phyloP scores from a whole-genome alignment of 2,888 invertebrate species.

The Agonopterix alstromeriana region DNA sequence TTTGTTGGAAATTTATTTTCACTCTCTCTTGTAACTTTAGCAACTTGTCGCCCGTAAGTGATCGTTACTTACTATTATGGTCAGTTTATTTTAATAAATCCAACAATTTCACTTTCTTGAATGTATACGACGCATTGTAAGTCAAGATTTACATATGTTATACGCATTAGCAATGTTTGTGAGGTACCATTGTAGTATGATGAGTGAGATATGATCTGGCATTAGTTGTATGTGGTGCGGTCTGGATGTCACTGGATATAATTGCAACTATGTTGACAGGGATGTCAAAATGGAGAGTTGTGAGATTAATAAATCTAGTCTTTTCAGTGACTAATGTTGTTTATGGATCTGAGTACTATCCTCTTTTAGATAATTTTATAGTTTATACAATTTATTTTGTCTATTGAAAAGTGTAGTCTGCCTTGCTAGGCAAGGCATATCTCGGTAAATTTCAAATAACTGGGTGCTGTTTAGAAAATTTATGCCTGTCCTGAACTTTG shows the following conservation, averaged over 20 bases:
- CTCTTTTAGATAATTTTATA: no score
- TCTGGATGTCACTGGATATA: conserved; percentile 2
- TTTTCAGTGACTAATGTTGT: neutral
- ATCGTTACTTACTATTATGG: conserved; percentile 24
- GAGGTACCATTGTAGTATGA: conserved; percentile 26
- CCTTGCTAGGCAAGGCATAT: no score
- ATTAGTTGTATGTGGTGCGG: conserved; percentile 13
- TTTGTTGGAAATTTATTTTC: conserved; percentile 1
- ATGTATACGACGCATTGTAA: conserved; percentile 19
- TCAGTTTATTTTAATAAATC: conserved; percentile 24
- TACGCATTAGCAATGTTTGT: conserved; percentile 26
- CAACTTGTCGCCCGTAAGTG: conserved; percentile 9
- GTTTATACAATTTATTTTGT: no score
- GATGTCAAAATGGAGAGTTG: conserved; percentile 12
- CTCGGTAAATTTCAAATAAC: conserved; percentile 31
- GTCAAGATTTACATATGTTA: conserved; percentile 26
- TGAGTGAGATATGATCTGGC: conserved; percentile 26
- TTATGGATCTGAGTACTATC: no score
- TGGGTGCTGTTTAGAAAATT: conserved; percentile 38
- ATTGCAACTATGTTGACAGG: conserved; percentile 12
- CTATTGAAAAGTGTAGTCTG: no score
- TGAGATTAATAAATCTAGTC: conserved; percentile 5
- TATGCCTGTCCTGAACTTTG: conserved; percentile 52
- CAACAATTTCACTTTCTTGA: conserved; percentile 20
- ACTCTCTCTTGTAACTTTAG: neutral